These are phyloP conservation scores for Limnothrissa miodon DNA, from an alignment of 2,113 vertebrate species.

Conservation along the genomic window DNA sequence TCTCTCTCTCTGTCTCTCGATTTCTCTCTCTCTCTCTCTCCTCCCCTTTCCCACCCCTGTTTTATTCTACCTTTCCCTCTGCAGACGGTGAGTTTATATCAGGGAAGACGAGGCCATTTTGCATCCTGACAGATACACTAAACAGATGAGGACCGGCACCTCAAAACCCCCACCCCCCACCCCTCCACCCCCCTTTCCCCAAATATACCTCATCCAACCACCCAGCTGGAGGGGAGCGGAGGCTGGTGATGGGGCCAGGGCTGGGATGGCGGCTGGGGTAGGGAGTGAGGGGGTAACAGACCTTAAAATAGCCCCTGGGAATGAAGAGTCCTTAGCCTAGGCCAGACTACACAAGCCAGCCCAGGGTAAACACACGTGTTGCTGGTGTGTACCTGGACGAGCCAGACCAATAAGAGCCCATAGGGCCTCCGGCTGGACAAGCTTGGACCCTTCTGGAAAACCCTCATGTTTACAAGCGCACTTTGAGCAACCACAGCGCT, in stretches of 20 bases:
- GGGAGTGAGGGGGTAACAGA: neutral
- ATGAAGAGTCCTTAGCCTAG: conserved; percentile 31
- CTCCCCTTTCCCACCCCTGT: neutral
- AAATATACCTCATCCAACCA: neutral
- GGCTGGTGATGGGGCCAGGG: neutral
- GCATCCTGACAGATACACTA: conserved; percentile 44
- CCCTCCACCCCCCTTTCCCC: neutral
- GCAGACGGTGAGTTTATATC: conserved; percentile 31
- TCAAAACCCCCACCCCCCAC: conserved; percentile 21
- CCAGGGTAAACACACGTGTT: conserved; percentile 32
- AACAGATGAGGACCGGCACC: conserved; percentile 38
- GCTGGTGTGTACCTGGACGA: conserved; percentile 35
- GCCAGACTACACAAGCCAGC: conserved; percentile 11
- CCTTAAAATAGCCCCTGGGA: conserved; percentile 40
- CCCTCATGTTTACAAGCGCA: conserved; percentile 31
- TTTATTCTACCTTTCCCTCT: conserved; percentile 5
- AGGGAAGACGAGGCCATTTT: conserved; percentile 39
- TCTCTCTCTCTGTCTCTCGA: neutral
- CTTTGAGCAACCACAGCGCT: conserved; percentile 31
- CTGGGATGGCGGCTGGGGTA: neutral
- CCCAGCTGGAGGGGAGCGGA: conserved; percentile 2
- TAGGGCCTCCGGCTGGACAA: neutral
- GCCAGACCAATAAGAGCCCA: neutral
- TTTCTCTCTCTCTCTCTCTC: neutral
- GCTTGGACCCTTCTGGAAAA: neutral